Percentiles rank a stretch among this genome's conserved stretches.
Evolutionary conservation across 2,888 invertebrate species (phyloP).

Genomic region (Lycophotia porphyrea): DNA sequence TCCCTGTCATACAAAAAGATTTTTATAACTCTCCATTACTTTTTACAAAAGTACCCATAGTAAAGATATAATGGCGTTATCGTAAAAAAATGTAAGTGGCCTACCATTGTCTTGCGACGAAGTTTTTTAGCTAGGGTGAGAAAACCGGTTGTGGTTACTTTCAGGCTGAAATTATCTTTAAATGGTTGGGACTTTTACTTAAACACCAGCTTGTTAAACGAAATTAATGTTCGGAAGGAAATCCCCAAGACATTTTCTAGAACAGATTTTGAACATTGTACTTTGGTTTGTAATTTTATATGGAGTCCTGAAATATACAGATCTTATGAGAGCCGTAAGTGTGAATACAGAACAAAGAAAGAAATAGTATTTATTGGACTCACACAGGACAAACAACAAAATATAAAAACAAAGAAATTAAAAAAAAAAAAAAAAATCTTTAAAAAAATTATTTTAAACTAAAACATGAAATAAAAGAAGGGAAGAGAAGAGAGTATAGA

Average conservation of each 20-base stretch:
- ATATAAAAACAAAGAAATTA: not conserved
- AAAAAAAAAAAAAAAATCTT: not conserved
- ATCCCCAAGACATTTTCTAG: not conserved
- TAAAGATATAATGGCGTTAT: constrained; percentile 58
- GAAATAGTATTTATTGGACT: not conserved
- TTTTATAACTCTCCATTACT: constrained; percentile 60
- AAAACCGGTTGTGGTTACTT: constrained; percentile 16
- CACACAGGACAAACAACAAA: not conserved
- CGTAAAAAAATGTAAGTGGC: constrained; percentile 62
- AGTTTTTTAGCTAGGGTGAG: constrained; percentile 40
- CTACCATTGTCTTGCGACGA: constrained; percentile 47
- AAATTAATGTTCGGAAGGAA: not conserved
- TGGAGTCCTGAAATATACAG: too few relatives aligned
- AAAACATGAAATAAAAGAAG: not conserved
- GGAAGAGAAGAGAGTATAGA: not conserved
- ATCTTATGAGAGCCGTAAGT: not conserved
- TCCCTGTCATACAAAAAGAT: constrained; percentile 41
- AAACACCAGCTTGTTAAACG: not conserved
- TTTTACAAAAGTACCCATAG: constrained; percentile 51
- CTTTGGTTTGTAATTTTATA: not conserved
- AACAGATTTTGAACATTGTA: not conserved
- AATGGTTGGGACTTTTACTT: not conserved
- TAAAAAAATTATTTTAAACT: too few relatives aligned
- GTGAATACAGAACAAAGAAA: not conserved
- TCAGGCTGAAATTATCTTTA: constrained; percentile 5